Percentiles rank a stretch among this genome's conserved stretches.
Conservation (phyloP, 2,888 invertebrate species). For the Monochamus alternatus region DNA sequence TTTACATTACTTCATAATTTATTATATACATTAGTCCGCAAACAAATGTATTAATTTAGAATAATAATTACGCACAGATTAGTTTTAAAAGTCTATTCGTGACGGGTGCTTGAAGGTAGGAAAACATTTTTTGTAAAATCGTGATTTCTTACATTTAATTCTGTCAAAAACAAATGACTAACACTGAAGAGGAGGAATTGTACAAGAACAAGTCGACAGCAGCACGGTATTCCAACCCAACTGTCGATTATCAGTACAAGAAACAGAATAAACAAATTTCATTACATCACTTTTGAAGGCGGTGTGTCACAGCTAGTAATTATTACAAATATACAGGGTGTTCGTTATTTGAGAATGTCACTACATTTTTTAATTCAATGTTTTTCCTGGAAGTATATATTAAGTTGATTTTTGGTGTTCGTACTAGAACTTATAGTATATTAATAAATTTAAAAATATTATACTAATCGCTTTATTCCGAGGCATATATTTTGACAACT, state of each 20-base stretch:
- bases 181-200: constrained; percentile 45
- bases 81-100: constrained; percentile 11
- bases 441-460: too few relatives aligned
- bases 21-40: too few relatives aligned
- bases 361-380: too few relatives aligned
- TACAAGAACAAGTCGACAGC: constrained; percentile 25
- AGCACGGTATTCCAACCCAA: constrained; percentile 2
- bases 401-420: too few relatives aligned
- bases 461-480: too few relatives aligned
- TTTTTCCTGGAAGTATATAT: too few relatives aligned
- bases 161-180: constrained; percentile 40
- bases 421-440: too few relatives aligned
- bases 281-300: constrained; percentile 38
- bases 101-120: constrained; percentile 14
- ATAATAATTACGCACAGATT: not conserved
- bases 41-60: too few relatives aligned
- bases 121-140: constrained; percentile 39
- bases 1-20: too few relatives aligned
- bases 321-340: constrained; percentile 27
- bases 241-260: constrained; percentile 16
- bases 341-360: too few relatives aligned
- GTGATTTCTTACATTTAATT: constrained; percentile 44
- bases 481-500: too few relatives aligned
- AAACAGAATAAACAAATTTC: constrained; percentile 31
- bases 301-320: constrained; percentile 36